Conservation (phyloP, 2,888 invertebrate species). For the Stenichneumon culpator region DNA sequence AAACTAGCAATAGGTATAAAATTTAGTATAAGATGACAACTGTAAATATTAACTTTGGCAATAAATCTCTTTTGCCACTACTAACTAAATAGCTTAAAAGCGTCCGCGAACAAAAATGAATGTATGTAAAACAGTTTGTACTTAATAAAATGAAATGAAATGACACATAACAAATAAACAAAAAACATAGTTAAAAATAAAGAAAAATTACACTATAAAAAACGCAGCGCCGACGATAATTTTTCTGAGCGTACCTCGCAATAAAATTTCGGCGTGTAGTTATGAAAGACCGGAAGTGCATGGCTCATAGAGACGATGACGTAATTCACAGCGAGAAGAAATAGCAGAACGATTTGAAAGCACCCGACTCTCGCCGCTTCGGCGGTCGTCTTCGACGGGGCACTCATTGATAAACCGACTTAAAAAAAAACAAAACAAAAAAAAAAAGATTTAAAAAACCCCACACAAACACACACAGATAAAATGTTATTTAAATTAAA, state of each 20-base stretch:
- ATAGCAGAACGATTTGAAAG: constrained; percentile 81
- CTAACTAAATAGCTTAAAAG: background rate
- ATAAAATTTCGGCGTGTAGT: constrained; percentile 82
- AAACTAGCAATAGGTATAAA: too few species aligned
- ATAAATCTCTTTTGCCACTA: too few species aligned
- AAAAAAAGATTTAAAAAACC: background rate
- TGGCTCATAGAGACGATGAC: constrained; percentile 84
- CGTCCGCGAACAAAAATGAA: too few species aligned
- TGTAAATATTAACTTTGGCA: too few species aligned
- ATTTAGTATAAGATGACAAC: too few species aligned
- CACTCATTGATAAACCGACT: background rate
- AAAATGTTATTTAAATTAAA: background rate
- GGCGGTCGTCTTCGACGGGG: constrained; percentile 75
- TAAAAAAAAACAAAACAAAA: background rate
- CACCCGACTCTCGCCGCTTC: constrained; percentile 80
- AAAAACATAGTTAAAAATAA: too few species aligned
- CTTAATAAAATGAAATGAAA: background rate
- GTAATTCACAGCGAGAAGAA: constrained; percentile 83
- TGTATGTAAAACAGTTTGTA: too few species aligned
- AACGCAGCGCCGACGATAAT: background rate
- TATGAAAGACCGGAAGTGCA: constrained; percentile 82
- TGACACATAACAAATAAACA: background rate
- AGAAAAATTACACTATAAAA: background rate
- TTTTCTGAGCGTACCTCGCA: constrained; percentile 80
- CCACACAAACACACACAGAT: constrained; percentile 2